Conservation (phyloP, 2,113 vertebrate species). For the Oryzias curvinotus region DNA sequence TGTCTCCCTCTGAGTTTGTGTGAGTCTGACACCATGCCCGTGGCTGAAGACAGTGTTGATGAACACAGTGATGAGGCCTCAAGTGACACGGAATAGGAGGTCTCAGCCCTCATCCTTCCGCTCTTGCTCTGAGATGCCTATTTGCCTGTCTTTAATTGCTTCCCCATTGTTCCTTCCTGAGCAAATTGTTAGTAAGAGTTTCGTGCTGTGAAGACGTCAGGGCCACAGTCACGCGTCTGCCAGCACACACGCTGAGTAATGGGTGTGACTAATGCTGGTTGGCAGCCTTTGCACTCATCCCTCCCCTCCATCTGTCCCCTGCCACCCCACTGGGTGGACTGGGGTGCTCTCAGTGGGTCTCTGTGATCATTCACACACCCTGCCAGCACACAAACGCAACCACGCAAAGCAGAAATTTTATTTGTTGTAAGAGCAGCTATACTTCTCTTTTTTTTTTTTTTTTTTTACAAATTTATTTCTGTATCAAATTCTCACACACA, state of each 20-base stretch:
- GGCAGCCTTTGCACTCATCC: slow-evolving; percentile 71
- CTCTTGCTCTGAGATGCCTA: slow-evolving; percentile 36
- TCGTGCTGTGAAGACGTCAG: slow-evolving; percentile 69
- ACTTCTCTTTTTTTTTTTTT: too few species aligned
- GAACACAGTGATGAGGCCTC: slow-evolving; percentile 19
- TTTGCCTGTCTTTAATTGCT: slow-evolving; percentile 59
- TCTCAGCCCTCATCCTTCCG: slow-evolving; percentile 36
- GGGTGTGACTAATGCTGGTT: slow-evolving; percentile 80
- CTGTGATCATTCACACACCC: slow-evolving; percentile 62
- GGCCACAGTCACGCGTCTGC: slow-evolving; percentile 67
- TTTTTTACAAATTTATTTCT: slow-evolving; percentile 13
- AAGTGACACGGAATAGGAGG: slow-evolving; percentile 30
- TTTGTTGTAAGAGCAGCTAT: slow-evolving; percentile 9
- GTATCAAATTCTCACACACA: slow-evolving; percentile 23
- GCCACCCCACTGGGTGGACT: slow-evolving; percentile 75
- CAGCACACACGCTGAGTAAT: slow-evolving; percentile 75
- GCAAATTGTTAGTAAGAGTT: slow-evolving; percentile 74
- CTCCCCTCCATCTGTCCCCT: slow-evolving; percentile 78
- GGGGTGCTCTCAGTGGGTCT: slow-evolving; percentile 73
- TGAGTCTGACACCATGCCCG: slow-evolving; percentile 13
- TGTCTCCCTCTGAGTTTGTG: slow-evolving; percentile 1
- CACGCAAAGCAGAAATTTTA: slow-evolving; percentile 20
- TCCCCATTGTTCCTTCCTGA: slow-evolving; percentile 66
- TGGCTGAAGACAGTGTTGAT: slow-evolving; percentile 13
- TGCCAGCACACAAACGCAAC: slow-evolving; percentile 33